Base-by-base conservation (phyloP, 1,140 invertebrate species). In the Acromyrmex charruanus region DNA sequence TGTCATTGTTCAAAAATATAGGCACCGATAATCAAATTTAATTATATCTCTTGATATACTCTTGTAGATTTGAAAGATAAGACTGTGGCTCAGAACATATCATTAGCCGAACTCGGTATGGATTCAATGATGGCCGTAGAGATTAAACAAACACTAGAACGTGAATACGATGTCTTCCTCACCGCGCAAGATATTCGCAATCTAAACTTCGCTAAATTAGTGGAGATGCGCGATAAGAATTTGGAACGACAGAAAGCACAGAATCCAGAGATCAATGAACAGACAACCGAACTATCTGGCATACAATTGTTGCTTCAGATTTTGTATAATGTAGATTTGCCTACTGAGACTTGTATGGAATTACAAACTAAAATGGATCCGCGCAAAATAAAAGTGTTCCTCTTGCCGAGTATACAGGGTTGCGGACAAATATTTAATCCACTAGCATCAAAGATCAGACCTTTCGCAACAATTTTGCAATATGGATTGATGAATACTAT, bases 91-190 rank as follows among this genome's bases (percentile, higher is more conserved):
- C 94, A 96, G 31, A 96, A 97, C 81, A 96, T 96, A 0, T 97
- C 96, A 1, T 94, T 98, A 7, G 96, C 96, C 21, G 98, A 98
- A 91, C 94, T 98, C 3, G 98, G 98, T 35, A 96, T 98, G 95
- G 98, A 98, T 91, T 98, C 97, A 0, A 96, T 98, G 94, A 98
- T 98, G 97, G 97, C 97, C 21, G 97, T 98, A 0, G 97, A 98
- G 94, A 97, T 98, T 58, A 97, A 98, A 91, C 97, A 98, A 91
- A 96, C 96, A 0, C 91, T 98, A 1, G 97, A 98, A 93, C 94
- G 97, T 79, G 97, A 98, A 87, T 98, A 96, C 92, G 97, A 97
- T 88, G 92, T 98, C 14, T 96, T 96, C 69, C 92, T 98, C 6
- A 96, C 97, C 0, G 96, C 97, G 72, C 96, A 97, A 87, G 97